Evolutionary conservation across 2,113 vertebrate genomes (phyloP).

Genomic region (Lepus timidus): DNA sequence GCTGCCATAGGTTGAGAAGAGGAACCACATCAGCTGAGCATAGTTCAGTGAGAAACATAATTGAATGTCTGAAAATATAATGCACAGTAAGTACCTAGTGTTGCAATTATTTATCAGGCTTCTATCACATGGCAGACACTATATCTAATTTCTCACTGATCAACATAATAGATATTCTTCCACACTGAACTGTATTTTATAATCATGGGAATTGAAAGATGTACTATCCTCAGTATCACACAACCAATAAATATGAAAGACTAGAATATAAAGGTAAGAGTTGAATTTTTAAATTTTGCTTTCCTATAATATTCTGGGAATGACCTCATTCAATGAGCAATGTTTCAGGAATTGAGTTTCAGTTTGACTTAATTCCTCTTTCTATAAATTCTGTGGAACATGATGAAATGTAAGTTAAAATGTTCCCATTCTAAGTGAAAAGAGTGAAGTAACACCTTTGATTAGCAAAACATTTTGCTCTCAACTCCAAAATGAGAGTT

Average conservation of each 20-base stretch:
- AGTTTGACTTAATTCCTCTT: not conserved
- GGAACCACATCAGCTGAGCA: not conserved
- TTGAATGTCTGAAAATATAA: not conserved
- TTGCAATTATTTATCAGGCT: not conserved
- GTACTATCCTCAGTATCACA: not conserved
- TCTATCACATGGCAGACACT: no score
- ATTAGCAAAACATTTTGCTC: not conserved
- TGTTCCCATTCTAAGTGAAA: not conserved
- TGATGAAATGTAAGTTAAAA: not conserved
- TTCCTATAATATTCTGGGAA: not conserved
- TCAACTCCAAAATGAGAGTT: not conserved
- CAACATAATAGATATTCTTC: not conserved
- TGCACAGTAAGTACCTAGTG: not conserved
- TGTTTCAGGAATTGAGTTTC: not conserved
- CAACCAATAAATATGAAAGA: not conserved
- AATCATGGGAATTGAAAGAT: not conserved
- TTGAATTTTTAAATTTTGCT: slow-evolving; percentile 1
- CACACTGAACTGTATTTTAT: not conserved
- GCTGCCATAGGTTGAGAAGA: not conserved
- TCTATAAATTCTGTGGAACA: not conserved
- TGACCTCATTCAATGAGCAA: not conserved
- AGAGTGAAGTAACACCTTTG: slow-evolving; percentile 7
- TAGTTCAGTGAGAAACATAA: not conserved
- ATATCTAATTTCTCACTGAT: not conserved
- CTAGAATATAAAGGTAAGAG: not conserved